Percentiles rank a stretch among this genome's conserved stretches.
Conservation (phyloP, 2,797 vertebrate species). For the Microhierax caerulescens region DNA sequence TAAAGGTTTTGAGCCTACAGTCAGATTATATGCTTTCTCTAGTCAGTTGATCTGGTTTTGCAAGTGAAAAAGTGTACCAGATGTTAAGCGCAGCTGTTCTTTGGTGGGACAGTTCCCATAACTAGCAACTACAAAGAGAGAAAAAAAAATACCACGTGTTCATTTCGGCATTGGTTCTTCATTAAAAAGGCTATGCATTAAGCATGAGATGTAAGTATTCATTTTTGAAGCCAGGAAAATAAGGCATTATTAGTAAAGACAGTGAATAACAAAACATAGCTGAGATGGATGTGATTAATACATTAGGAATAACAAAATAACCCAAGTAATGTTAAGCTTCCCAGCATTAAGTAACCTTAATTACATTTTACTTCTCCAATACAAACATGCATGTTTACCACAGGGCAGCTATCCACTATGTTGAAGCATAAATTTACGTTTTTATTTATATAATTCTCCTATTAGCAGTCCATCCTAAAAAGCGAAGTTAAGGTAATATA, state of each 20-base stretch:
- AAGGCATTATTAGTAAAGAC: neutral
- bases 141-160: neutral
- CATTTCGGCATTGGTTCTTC: neutral
- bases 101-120: neutral
- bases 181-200: neutral
- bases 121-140: neutral
- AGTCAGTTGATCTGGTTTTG: neutral
- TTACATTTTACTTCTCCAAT: neutral
- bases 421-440: neutral
- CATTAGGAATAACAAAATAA: neutral
- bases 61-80: neutral
- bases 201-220: neutral
- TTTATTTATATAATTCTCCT: neutral
- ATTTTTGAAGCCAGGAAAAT: neutral
- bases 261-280: neutral
- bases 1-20: neutral
- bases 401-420: neutral
- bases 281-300: neutral
- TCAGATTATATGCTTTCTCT: neutral
- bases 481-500: neutral
- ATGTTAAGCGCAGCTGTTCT: neutral
- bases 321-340: neutral
- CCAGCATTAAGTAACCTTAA: neutral
- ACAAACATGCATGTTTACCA: neutral
- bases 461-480: neutral